Base-by-base conservation (phyloP, 2,113 vertebrate species). In the Seriola rivoliana region DNA sequence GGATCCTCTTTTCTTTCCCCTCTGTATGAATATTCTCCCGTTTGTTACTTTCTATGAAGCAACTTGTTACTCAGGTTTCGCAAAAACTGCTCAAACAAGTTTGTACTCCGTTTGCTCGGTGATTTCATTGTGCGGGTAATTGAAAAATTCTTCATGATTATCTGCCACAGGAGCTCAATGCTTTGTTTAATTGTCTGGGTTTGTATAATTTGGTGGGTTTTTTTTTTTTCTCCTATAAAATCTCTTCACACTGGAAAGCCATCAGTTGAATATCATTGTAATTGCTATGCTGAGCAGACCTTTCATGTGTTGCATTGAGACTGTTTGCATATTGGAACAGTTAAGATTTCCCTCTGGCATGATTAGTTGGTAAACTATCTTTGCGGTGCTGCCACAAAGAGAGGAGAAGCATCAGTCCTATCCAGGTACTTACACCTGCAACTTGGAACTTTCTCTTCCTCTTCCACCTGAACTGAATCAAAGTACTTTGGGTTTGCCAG, bases 261-360 rank as follows among this genome's bases (percentile, higher is more conserved):
- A 86, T 88, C 85, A 87, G 52, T 25, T 46, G 44, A 76, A 78
- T 78, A 87, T 89, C 78, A 79, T 71, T 65, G 75, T 80, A 66
- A 83, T 85, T 88, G 81, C 68, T 75, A 62, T 58, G 79, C 82
- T 14, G 75, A 72, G 75, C 77, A 52, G 68, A 76, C 79, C 70
- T 85, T 79, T 72, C 63, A 75, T 73, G 86, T 81, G 86, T 80
- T n/a, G 46, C 85, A 29, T 68, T 52, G 65, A 81, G 68, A 68
- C 21, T 36, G 80, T 90, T 90, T 93, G 85, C 88, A 89, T 93
- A 86, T 69, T 71, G 73, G 48, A 83, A 70, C 57, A 48, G 42
- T 63, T n/a, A 71, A 68, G 83, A 89, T 84, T 87, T 86, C 83
- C 87, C 88, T 70, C 84, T 59, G 86, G 84, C 82, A 46, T 78